These are phyloP conservation scores for Drosophila silvestris DNA, from an alignment of 2,888 invertebrate species.

Conservation along the genomic window DNA sequence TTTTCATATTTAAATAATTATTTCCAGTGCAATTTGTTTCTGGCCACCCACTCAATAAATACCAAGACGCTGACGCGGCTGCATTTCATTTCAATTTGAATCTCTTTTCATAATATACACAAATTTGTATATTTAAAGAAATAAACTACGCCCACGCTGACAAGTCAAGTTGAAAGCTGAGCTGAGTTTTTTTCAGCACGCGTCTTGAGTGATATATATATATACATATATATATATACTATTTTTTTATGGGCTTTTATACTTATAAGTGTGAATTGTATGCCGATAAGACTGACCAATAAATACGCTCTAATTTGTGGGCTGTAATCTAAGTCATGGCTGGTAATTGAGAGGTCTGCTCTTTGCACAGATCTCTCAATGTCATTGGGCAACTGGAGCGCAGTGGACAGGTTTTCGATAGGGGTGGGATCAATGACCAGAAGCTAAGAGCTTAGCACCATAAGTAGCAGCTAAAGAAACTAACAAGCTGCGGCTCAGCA, in stretches of 20 bases:
- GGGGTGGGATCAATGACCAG: constrained; percentile 26
- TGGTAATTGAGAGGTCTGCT: constrained; percentile 15
- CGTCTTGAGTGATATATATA: constrained; percentile 10
- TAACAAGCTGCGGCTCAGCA: constrained; percentile 23
- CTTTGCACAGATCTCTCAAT: constrained; percentile 20
- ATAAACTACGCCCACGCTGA: constrained; percentile 43
- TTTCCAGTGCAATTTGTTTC: constrained; percentile 38
- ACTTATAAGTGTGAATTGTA: not conserved
- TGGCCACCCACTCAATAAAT: constrained; percentile 59
- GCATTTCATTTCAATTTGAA: constrained; percentile 13
- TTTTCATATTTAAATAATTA: constrained; percentile 43
- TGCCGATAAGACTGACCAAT: constrained; percentile 29
- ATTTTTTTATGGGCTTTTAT: constrained; percentile 8
- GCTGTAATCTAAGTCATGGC: constrained; percentile 27
- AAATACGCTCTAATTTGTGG: constrained; percentile 22
- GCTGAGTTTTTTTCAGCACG: constrained; percentile 30
- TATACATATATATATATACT: too few relatives aligned
- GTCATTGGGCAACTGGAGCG: constrained; percentile 28
- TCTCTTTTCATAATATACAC: constrained; percentile 27
- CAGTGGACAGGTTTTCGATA: constrained; percentile 9
- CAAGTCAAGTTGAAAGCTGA: constrained; percentile 22
- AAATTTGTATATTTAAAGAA: constrained; percentile 19
- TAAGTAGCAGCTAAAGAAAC: constrained; percentile 12
- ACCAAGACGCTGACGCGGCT: constrained; percentile 59
- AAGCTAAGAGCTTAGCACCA: constrained; percentile 11